Evolutionary conservation across 2,113 vertebrate genomes (phyloP), one percentile per base, ranked within the genome.

Genomic region (Trogon melanurus): DNA sequence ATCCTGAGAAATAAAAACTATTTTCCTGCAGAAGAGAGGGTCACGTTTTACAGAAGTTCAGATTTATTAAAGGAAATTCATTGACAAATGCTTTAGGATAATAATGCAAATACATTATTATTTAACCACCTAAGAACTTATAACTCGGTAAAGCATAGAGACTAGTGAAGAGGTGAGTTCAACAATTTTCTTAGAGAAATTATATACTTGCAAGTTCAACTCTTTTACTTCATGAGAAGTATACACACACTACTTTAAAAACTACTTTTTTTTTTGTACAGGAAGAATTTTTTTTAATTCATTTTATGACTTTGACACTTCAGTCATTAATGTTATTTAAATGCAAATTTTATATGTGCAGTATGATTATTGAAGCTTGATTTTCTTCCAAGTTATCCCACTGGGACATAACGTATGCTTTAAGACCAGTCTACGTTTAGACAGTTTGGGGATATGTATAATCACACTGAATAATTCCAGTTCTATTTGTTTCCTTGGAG

Each of bases 401-500:
- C 15, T 67, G 90, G 57, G 25, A 72, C 34, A 38, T 65, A 95
- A 92, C 0, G 0, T 91, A 48, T 34, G 50, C 26, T 81, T 89
- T 87, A 96, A 93, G 86, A 93, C 76, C 25, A 60, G 65, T 54
- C 48, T 94, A 56, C 4, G 0, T 86, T 90, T 67, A 78, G 64
- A 50, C 0, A 0, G 18, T 18, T 91, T 88, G 57, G 25, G 34
- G 45, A 79, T 93, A 67, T 61, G 56, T 78, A 82, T 56, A 81
- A 82, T 86, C 76, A 79, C 23, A 86, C 7, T 44, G 65, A 92
- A 69, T 89, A 92, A 92, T 81, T 96, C 30, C 61, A 88, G 16
- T 60, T 93, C 72, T 71, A 16, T 83, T 91, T 93, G 44, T 74
- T 96, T 89, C 90, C 85, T 75, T 79, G 45, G 93, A 94, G 85